Evolutionary conservation across 2,888 invertebrate species (phyloP), one percentile per base, ranked within the genome.

Genomic region (Osedax frankpressi): DNA sequence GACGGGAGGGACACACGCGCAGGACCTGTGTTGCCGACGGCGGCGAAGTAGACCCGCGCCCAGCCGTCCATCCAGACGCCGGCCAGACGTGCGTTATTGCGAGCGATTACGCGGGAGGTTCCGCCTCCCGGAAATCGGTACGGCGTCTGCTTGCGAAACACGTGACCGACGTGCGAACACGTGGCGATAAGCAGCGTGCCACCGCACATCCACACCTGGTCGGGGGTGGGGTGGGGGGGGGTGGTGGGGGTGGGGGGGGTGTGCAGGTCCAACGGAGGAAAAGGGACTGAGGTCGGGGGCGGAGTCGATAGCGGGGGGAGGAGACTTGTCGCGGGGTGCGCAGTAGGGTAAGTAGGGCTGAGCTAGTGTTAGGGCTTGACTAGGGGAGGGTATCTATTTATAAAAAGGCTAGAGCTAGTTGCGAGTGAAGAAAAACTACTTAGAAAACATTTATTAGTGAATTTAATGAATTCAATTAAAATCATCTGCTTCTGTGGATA

Each of bases 21-120:
- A 44, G 44, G 44, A 44, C 44, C 44, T 44, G 44, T 19, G 6
- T 44, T 44, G 19, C 44, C 44, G 44, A 44, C 44, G 44, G 44
- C 44, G 44, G 44, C 44, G 44, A 19, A 77, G 72, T 79, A 78
- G 67, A 80, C 78, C 62, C 77, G 92, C 86, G 92, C 90, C 93
- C 95, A 96, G 86, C 96, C 94, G 89, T 96, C 96, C 91, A 97
- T 91, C 96, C 96, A 97, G 83, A 96, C 96, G 86, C 94, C 93
- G 82, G 95, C 95, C 81, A 96, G 93, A 81, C 97, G 89, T 79
- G 94, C 94, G 80, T 94, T 93, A 88, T 97, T 97, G 87, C 94
- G 93, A 81, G 94, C 90, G 81, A 96, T 94, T 83, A 97, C 91
- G 78, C 87, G 82, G 82, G 0, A 82, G 0, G 85, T 84, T 79